Evolutionary conservation across 2,797 vertebrate species (phyloP).

Genomic region (Triplophysa bombifrons): DNA sequence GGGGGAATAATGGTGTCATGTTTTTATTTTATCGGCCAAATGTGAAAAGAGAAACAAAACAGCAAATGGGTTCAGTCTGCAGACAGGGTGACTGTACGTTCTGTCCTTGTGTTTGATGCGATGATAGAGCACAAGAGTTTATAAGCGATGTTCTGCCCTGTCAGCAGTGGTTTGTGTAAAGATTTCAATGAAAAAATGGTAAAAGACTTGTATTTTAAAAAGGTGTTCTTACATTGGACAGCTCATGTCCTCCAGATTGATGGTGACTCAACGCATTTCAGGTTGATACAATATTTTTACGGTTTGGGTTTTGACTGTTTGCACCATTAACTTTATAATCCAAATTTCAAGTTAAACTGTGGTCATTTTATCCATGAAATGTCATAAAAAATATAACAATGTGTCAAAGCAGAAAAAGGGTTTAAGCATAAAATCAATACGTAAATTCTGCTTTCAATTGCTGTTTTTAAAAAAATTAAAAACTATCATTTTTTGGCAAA

Average conservation of each 20-base stretch:
- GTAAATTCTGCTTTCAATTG: too few relatives aligned
- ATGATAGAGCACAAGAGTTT: constrained; percentile 7
- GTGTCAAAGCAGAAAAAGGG: too few relatives aligned
- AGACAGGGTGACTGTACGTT: neutral
- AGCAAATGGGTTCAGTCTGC: neutral
- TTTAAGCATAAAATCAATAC: too few relatives aligned
- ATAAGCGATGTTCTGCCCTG: neutral
- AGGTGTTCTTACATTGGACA: neutral
- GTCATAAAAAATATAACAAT: too few relatives aligned
- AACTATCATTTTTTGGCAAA: too few relatives aligned
- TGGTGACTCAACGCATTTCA: neutral
- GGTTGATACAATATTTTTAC: neutral
- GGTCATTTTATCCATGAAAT: too few relatives aligned
- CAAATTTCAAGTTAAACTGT: too few relatives aligned
- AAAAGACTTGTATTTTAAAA: neutral
- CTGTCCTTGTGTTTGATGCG: neutral
- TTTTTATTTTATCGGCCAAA: neutral
- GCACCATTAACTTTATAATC: neutral
- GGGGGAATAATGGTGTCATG: neutral
- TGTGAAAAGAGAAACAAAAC: neutral
- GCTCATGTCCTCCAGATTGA: neutral
- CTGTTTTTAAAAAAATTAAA: too few relatives aligned
- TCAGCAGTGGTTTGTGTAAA: neutral
- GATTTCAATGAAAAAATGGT: neutral
- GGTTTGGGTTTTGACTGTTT: neutral